Conservation (phyloP, 2,113 vertebrate genomes). For the Anarhynchus alexandrinus region DNA sequence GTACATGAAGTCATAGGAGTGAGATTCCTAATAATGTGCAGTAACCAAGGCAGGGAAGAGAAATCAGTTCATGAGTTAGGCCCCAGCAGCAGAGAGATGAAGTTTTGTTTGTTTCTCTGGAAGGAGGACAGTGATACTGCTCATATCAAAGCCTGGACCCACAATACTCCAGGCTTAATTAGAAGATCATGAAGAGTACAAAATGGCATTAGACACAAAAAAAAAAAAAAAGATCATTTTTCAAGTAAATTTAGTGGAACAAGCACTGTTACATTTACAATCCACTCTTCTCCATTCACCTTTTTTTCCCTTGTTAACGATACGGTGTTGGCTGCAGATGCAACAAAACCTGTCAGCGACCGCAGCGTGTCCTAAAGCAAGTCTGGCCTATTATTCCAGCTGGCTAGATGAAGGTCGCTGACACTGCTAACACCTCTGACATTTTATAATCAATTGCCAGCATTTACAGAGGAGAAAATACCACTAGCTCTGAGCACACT, state of each 20-base stretch:
- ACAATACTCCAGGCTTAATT: neutral
- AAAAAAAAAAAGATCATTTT: neutral
- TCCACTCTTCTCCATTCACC: neutral
- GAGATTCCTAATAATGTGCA: neutral
- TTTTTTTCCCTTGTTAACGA: neutral
- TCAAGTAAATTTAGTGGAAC: neutral
- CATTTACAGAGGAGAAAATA: slow-evolving; percentile 7
- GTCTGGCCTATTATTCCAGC: slow-evolving; percentile 19
- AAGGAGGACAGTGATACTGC: neutral
- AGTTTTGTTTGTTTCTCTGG: neutral
- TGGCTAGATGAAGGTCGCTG: slow-evolving; percentile 22
- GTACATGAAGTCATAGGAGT: neutral
- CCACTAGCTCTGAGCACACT: neutral
- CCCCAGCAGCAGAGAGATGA: neutral
- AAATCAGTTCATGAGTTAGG: neutral
- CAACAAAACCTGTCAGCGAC: slow-evolving; percentile 23
- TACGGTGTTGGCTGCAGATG: slow-evolving; percentile 9
- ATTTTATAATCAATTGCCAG: slow-evolving; percentile 50
- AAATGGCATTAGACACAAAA: neutral
- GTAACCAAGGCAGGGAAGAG: neutral
- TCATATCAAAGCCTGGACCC: neutral
- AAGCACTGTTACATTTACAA: neutral
- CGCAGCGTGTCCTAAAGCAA: slow-evolving; percentile 9
- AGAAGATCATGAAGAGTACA: neutral
- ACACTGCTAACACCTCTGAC: slow-evolving; percentile 37